Conservation (phyloP, 2,113 vertebrate genomes). For the Chaetodon auriga region DNA sequence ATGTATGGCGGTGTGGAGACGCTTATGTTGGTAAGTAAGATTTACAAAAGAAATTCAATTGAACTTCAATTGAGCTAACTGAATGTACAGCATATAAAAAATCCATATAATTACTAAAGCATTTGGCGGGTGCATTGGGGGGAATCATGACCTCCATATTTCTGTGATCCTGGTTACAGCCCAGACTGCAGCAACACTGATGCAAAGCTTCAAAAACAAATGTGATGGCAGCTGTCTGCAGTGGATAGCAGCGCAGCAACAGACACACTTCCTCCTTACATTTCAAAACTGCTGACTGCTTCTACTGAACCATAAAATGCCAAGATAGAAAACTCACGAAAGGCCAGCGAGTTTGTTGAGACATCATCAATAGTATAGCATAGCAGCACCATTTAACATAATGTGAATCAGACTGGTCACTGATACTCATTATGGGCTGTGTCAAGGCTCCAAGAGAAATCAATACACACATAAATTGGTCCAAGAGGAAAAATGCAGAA, state of each 20-base stretch:
- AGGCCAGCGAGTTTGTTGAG: conserved; percentile 42
- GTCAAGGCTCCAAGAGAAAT: conserved; percentile 56
- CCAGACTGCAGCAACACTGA: not conserved
- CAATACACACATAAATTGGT: conserved; percentile 53
- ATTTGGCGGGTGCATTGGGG: not conserved
- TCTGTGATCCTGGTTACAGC: not conserved
- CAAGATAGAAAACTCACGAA: conserved; percentile 27
- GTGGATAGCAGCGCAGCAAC: not conserved
- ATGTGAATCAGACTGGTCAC: conserved; percentile 46
- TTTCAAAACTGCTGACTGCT: conserved; percentile 50
- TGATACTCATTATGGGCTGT: conserved; percentile 58
- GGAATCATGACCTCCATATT: not conserved
- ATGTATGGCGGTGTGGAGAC: too few species aligned
- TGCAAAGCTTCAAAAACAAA: conserved; percentile 1
- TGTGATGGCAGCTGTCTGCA: conserved; percentile 18
- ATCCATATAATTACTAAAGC: not conserved
- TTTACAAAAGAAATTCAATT: not conserved
- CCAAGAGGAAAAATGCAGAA: conserved; percentile 44
- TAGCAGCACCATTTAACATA: conserved; percentile 60
- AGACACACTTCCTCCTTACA: conserved; percentile 1
- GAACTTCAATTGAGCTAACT: not conserved
- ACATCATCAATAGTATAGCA: conserved; percentile 58
- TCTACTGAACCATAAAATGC: conserved; percentile 51
- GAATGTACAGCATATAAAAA: not conserved
- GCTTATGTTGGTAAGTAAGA: not conserved